Evolutionary conservation across 53 echinoderm and acorn worm species (phyloP).

Genomic region (Echinarachnius parma): DNA sequence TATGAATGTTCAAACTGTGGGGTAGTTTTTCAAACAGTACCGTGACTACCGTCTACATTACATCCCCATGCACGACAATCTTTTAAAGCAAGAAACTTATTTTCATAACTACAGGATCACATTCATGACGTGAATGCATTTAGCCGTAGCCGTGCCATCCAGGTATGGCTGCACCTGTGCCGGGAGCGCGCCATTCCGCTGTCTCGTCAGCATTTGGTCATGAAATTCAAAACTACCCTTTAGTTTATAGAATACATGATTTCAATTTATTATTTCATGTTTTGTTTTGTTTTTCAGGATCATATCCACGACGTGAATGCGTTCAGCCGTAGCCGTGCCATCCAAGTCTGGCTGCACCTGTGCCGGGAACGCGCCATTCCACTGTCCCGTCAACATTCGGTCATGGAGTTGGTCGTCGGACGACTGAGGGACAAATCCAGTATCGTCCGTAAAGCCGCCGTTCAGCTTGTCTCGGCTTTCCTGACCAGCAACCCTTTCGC

Average conservation of each 20-base stretch:
- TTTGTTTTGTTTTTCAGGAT: too few species aligned
- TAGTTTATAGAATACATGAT: too few species aligned
- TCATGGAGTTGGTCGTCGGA: conserved; percentile 76
- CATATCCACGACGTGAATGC: conserved; percentile 97
- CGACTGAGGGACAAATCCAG: conserved; percentile 90
- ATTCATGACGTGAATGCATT: conserved; percentile 95
- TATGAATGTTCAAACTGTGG: too few species aligned
- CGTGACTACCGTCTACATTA: too few species aligned
- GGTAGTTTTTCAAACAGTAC: too few species aligned
- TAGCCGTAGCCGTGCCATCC: conserved; percentile 72
- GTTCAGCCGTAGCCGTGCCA: conserved; percentile 73
- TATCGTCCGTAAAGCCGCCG: conserved; percentile 80
- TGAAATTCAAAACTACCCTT: too few species aligned
- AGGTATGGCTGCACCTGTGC: conserved; percentile 87
- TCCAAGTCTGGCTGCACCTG: conserved; percentile 86
- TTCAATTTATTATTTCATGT: too few species aligned
- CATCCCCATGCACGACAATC: too few species aligned
- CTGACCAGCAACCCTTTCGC: conserved; percentile 95
- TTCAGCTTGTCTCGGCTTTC: conserved; percentile 83
- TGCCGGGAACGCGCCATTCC: conserved; percentile 85
- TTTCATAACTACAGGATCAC: conserved; percentile 68
- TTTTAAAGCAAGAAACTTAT: too few species aligned
- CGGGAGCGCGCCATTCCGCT: conserved; percentile 81
- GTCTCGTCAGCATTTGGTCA: conserved; percentile 70
- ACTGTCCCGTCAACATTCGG: conserved; percentile 69